Conservation (phyloP, 2,113 vertebrate species). For the Mormoops blainvillei region DNA sequence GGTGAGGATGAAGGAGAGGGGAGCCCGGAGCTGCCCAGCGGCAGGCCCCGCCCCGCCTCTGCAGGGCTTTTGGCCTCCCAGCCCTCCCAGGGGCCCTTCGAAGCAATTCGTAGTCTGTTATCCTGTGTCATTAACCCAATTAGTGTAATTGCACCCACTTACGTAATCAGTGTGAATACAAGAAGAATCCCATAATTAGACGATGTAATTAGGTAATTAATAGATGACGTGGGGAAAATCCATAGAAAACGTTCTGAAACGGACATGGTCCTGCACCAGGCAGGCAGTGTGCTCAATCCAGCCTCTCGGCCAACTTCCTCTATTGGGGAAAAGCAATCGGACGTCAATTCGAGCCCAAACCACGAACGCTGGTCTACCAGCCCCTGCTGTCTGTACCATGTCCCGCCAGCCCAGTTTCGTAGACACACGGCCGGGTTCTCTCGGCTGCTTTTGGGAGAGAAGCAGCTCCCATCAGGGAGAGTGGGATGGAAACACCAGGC, state of each 20-base stretch:
- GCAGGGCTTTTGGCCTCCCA: conserved; percentile 65
- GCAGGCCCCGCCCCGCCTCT: conserved; percentile 61
- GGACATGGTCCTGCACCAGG: conserved; percentile 51
- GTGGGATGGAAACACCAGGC: background rate
- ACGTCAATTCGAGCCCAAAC: background rate
- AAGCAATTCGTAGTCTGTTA: conserved; percentile 84
- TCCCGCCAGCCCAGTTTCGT: background rate
- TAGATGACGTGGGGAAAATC: conserved; percentile 84
- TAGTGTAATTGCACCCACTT: conserved; percentile 84
- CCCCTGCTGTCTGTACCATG: background rate
- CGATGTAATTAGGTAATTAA: conserved; percentile 86
- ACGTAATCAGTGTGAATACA: conserved; percentile 84
- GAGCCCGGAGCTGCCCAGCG: background rate
- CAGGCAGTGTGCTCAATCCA: background rate
- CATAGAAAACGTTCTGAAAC: conserved; percentile 78
- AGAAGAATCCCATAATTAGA: conserved; percentile 84
- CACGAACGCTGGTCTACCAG: background rate
- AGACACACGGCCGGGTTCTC: background rate
- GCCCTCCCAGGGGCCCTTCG: conserved; percentile 78
- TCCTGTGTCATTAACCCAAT: conserved; percentile 86
- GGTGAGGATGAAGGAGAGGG: background rate
- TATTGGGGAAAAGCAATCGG: no score
- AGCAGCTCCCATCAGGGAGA: background rate
- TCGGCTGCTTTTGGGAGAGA: background rate
- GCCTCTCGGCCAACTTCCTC: background rate